Conservation (phyloP, 2,113 vertebrate species). For the Siniperca chuatsi region DNA sequence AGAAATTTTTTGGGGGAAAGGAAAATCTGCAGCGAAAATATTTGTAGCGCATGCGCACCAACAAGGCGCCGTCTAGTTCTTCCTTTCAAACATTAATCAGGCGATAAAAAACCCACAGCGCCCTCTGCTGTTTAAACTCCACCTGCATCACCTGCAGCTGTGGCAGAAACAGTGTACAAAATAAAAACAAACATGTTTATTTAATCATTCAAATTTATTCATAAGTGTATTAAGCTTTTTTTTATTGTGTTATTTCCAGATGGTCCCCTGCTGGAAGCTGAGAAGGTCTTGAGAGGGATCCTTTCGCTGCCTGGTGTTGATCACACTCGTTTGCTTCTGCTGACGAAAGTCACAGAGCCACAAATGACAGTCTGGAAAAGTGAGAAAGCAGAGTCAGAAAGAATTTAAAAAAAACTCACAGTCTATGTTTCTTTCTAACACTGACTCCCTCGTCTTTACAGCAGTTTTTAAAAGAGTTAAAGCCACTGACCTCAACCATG, state of each 20-base stretch:
- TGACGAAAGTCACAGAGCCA: constrained; percentile 81
- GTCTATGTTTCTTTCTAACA: background rate
- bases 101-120: background rate
- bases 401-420: background rate
- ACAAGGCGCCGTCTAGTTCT: constrained; percentile 10
- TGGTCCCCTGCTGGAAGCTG: background rate
- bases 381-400: background rate
- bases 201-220: constrained; percentile 21
- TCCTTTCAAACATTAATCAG: background rate
- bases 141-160: no score
- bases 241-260: background rate
- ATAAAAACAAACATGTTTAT: background rate
- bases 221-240: background rate
- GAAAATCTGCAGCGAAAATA: constrained; percentile 20
- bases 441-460: background rate
- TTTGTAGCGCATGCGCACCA: constrained; percentile 48
- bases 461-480: background rate
- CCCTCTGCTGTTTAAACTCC: background rate
- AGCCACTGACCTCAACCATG: constrained; percentile 89
- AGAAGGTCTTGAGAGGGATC: background rate
- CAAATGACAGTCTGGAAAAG: constrained; percentile 82
- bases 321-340: constrained; percentile 85
- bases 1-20: background rate
- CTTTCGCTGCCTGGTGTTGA: background rate
- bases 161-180: background rate